phyloP scores from a whole-genome alignment of 2,888 invertebrate species.

The Xestia xanthographa region DNA sequence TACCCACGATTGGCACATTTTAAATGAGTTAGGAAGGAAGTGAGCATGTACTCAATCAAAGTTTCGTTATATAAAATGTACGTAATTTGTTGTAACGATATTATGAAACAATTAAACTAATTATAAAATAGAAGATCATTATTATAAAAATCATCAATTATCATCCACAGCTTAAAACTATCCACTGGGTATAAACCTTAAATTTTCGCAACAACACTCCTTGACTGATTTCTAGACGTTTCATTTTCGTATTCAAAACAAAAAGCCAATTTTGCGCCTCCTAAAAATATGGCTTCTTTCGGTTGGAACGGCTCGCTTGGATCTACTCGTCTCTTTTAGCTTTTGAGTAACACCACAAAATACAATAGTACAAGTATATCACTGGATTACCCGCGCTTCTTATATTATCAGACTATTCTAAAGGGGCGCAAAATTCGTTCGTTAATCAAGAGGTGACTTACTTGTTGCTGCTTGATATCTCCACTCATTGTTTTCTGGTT shows the following conservation, averaged over 20 bases:
- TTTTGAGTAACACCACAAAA: background rate
- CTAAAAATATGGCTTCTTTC: background rate
- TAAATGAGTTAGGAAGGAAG: background rate
- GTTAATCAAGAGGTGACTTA: conserved; percentile 65
- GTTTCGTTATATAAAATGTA: background rate
- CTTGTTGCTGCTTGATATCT: conserved; percentile 85
- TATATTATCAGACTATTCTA: background rate
- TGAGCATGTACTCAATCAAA: background rate
- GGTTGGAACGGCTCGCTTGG: background rate
- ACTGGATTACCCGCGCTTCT: background rate
- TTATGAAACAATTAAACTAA: background rate
- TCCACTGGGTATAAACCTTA: conserved; percentile 30
- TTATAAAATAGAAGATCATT: background rate
- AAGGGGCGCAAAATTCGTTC: conserved; percentile 18
- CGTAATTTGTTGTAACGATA: background rate
- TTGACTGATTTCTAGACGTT: conserved; percentile 10
- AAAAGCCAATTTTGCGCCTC: background rate
- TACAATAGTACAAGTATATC: no score
- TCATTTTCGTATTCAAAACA: background rate
- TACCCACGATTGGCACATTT: background rate
- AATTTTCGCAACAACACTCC: conserved; percentile 20
- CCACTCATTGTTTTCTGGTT: conserved; percentile 83
- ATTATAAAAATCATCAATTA: conserved; percentile 20
- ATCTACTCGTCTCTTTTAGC: background rate
- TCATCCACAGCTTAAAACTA: conserved; percentile 48